A percentile compares a stretch with the other conserved stretches of the same genome.
phyloP scores from a whole-genome alignment of 2,888 invertebrate genomes.

The Drosophila mulleri region DNA sequence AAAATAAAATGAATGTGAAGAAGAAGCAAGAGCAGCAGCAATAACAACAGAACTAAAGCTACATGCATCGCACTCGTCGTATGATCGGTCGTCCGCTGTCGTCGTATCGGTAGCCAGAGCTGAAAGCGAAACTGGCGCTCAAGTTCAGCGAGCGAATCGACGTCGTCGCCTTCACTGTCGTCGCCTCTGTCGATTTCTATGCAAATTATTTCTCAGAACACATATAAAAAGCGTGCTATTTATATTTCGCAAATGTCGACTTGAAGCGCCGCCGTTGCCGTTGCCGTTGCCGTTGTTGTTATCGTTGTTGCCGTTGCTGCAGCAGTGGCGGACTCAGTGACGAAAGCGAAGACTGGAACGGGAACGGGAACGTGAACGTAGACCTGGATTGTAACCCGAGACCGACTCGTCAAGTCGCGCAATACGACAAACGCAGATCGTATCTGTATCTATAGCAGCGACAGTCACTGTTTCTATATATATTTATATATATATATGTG shows the following conservation, averaged over 20 bases:
- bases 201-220: constrained; percentile 76
- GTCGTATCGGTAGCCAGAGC: constrained; percentile 35
- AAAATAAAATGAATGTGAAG: constrained; percentile 19
- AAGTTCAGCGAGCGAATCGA: constrained; percentile 73
- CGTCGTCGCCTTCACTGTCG: constrained; percentile 26
- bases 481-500: constrained; percentile 24
- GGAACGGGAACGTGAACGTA: constrained; percentile 27
- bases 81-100: constrained; percentile 18
- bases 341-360: constrained; percentile 36
- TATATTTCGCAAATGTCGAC: constrained; percentile 78
- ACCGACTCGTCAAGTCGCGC: constrained; percentile 62
- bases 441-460: constrained; percentile 69
- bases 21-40: constrained; percentile 21
- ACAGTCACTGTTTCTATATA: constrained; percentile 32
- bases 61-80: constrained; percentile 27
- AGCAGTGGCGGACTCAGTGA: constrained; percentile 61
- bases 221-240: constrained; percentile 77
- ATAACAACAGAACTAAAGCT: constrained; percentile 42
- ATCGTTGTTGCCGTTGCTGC: constrained; percentile 42
- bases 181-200: constrained; percentile 70
- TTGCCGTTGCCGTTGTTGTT: constrained; percentile 13
- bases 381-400: constrained; percentile 55
- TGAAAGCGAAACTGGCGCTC: constrained; percentile 78
- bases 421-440: constrained; percentile 69
- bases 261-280: constrained; percentile 58